Conservation (phyloP, 2,113 vertebrate genomes). For the Callionymus lyra region DNA sequence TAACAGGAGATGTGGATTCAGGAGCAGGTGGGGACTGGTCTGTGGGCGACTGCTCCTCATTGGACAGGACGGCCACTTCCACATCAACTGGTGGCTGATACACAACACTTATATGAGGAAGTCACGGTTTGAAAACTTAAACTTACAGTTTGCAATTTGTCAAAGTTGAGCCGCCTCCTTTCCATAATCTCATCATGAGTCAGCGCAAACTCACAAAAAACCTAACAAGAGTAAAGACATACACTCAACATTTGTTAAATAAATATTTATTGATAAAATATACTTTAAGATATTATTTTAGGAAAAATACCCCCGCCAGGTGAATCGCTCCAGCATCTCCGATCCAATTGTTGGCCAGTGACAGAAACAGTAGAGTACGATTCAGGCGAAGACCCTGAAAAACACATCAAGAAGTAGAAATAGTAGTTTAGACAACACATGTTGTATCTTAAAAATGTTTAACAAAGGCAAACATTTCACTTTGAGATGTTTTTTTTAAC, state of each 20-base stretch:
- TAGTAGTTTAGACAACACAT: too few species aligned
- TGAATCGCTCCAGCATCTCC: constrained; percentile 68
- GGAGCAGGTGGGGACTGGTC: constrained; percentile 26
- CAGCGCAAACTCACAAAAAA: constrained; percentile 70
- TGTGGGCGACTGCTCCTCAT: constrained; percentile 27
- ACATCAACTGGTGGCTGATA: constrained; percentile 11
- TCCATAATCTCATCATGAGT: constrained; percentile 75
- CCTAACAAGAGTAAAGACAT: constrained; percentile 47
- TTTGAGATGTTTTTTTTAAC: too few species aligned
- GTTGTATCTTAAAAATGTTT: too few species aligned
- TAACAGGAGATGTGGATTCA: constrained; percentile 10
- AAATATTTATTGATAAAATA: neutral
- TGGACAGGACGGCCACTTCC: constrained; percentile 18
- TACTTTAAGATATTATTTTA: constrained; percentile 14
- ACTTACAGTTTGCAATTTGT: constrained; percentile 38
- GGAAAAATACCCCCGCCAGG: constrained; percentile 57
- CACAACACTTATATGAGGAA: constrained; percentile 9
- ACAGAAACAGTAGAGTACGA: constrained; percentile 72
- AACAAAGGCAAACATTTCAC: too few species aligned
- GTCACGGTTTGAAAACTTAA: neutral
- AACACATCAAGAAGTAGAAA: constrained; percentile 8
- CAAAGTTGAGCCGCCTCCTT: constrained; percentile 66
- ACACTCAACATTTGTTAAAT: constrained; percentile 3
- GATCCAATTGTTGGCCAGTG: constrained; percentile 75
- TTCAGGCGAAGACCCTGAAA: constrained; percentile 78